A percentile compares a stretch with the other conserved stretches of the same genome.
These are phyloP conservation scores for Dendrolimus houi DNA, from an alignment of 2,888 invertebrate species.

Conservation along the genomic window DNA sequence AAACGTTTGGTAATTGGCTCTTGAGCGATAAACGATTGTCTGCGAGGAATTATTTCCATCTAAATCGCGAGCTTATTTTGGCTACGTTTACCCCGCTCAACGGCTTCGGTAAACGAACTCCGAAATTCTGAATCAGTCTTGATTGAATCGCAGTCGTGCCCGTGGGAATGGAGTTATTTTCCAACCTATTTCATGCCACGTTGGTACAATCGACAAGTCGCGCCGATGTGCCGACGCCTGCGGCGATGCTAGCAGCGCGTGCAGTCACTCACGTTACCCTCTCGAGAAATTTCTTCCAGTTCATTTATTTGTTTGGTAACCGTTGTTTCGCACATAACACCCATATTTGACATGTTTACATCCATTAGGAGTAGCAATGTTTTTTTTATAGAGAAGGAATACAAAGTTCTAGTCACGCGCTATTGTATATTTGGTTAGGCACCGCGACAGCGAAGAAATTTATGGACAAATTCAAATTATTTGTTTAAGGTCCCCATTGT, in stretches of 20 bases:
- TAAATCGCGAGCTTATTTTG: constrained; percentile 19
- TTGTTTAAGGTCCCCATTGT: no score
- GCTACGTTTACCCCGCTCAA: constrained; percentile 3
- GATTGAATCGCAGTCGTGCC: constrained; percentile 70
- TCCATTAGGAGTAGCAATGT: no score
- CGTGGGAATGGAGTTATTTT: constrained; percentile 68
- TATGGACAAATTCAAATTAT: no score
- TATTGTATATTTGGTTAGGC: no score
- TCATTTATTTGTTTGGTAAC: constrained; percentile 65
- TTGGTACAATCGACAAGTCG: constrained; percentile 36
- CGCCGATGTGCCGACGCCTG: neutral
- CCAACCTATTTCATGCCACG: constrained; percentile 66
- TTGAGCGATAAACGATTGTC: constrained; percentile 36
- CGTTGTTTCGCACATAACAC: constrained; percentile 46
- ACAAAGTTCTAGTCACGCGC: no score
- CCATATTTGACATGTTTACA: constrained; percentile 33
- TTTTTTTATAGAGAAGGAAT: no score
- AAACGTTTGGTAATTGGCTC: constrained; percentile 31
- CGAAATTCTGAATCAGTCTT: constrained; percentile 69
- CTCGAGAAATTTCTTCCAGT: constrained; percentile 66
- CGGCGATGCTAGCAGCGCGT: neutral
- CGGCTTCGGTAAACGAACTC: constrained; percentile 65
- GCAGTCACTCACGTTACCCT: constrained; percentile 31
- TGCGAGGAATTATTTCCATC: constrained; percentile 30
- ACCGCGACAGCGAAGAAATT: no score